phyloP scores from a whole-genome alignment of 2,888 invertebrate species.

The Mongoloraphidia duomilia region DNA sequence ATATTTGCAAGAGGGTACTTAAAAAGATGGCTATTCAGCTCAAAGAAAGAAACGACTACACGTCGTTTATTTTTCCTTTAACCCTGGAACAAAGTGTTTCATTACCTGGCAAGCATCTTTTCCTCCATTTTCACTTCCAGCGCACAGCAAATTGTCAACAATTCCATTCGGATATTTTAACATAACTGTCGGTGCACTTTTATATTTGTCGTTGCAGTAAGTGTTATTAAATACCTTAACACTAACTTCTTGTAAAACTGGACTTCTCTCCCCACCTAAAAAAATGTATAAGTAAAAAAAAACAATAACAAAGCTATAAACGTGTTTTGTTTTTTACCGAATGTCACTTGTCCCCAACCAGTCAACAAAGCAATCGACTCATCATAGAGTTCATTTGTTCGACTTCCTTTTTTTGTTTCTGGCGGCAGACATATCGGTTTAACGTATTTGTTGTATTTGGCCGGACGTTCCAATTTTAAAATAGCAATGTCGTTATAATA shows the following conservation, averaged over 20 bases:
- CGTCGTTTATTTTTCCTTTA: too few species aligned
- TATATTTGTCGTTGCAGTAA: conserved; percentile 13
- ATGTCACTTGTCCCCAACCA: conserved; percentile 15
- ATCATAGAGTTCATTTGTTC: background rate
- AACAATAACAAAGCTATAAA: background rate
- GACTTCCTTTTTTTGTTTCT: conserved; percentile 1
- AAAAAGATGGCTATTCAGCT: too few species aligned
- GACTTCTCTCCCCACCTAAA: conserved; percentile 8
- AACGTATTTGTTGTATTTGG: conserved; percentile 9
- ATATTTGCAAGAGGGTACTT: too few species aligned
- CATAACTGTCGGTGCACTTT: conserved; percentile 9
- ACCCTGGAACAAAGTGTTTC: too few species aligned
- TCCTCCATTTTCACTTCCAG: conserved; percentile 16
- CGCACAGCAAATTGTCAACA: conserved; percentile 8
- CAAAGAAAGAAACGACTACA: too few species aligned
- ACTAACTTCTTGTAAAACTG: conserved; percentile 14
- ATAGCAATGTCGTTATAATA: conserved; percentile 16
- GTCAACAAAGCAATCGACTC: conserved; percentile 6
- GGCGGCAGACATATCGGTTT: conserved; percentile 14
- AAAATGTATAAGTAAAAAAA: background rate
- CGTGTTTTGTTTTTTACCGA: conserved; percentile 9
- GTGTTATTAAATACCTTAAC: conserved; percentile 15
- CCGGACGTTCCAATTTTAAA: conserved; percentile 9
- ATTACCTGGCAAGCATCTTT: conserved; percentile 17
- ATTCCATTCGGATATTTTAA: conserved; percentile 9